Conservation (phyloP, 2,113 vertebrate genomes). For the Prolemur simus region DNA sequence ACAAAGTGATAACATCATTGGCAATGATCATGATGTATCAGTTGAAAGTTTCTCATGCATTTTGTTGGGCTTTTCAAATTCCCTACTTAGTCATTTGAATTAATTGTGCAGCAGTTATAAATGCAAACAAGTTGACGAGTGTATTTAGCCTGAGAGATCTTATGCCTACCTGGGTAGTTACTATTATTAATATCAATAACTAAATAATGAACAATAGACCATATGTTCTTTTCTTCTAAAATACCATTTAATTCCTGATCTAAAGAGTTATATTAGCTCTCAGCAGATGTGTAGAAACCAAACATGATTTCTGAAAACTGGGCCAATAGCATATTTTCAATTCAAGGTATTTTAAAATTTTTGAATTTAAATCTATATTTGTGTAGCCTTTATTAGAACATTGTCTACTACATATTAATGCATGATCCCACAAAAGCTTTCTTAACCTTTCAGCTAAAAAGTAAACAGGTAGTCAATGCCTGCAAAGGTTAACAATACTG, state of each 20-base stretch:
- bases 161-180: background rate
- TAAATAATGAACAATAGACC: slow-evolving; percentile 28
- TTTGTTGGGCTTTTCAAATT: slow-evolving; percentile 12
- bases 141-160: background rate
- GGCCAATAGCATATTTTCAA: slow-evolving; percentile 36
- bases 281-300: slow-evolving; percentile 32
- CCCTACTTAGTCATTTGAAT: background rate
- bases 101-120: background rate
- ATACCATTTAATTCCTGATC: slow-evolving; percentile 30
- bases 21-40: background rate
- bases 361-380: slow-evolving; percentile 28
- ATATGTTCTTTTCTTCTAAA: slow-evolving; percentile 39
- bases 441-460: slow-evolving; percentile 41
- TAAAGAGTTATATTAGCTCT: slow-evolving; percentile 24
- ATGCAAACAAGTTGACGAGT: slow-evolving; percentile 11
- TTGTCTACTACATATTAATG: background rate
- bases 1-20: background rate
- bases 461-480: background rate
- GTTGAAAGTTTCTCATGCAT: background rate
- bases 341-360: slow-evolving; percentile 11
- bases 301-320: background rate
- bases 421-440: background rate
- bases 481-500: slow-evolving; percentile 2
- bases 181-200: slow-evolving; percentile 24
- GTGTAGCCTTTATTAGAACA: slow-evolving; percentile 18